A percentile compares a stretch with the other conserved stretches of the same genome.
phyloP scores from a whole-genome alignment of 2,113 vertebrate species.

The Mixornis gularis region DNA sequence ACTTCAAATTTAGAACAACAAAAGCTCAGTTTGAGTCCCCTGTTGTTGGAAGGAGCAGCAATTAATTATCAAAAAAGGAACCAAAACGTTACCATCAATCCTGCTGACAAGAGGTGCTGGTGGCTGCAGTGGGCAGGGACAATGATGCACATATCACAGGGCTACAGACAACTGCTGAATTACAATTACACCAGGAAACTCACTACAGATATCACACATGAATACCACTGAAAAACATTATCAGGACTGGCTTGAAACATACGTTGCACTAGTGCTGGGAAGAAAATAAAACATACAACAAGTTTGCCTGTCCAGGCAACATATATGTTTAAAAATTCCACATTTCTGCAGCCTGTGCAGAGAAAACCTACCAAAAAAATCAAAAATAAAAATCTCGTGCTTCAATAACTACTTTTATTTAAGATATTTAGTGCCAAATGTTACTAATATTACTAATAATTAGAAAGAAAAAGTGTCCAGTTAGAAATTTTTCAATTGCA shows the following conservation, averaged over 20 bases:
- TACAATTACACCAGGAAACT: constrained; percentile 47
- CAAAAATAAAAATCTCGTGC: neutral
- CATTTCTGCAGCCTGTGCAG: neutral
- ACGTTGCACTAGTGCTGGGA: neutral
- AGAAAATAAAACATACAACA: constrained; percentile 3
- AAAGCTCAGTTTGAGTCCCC: constrained; percentile 31
- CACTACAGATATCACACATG: constrained; percentile 27
- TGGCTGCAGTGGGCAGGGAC: constrained; percentile 40
- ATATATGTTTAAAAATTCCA: neutral
- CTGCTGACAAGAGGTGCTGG: constrained; percentile 48
- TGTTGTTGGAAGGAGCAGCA: constrained; percentile 46
- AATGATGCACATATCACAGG: constrained; percentile 57
- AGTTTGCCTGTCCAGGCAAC: neutral
- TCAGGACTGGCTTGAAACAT: constrained; percentile 39
- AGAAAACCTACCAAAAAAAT: neutral
- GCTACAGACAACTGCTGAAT: constrained; percentile 52
- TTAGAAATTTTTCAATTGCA: neutral
- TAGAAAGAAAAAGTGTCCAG: neutral
- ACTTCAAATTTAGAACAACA: constrained; percentile 53
- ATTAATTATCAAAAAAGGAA: constrained; percentile 65
- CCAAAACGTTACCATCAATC: constrained; percentile 49
- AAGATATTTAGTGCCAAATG: neutral
- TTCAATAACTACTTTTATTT: neutral
- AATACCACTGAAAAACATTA: constrained; percentile 25
- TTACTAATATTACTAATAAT: neutral